A percentile compares a stretch with the other conserved stretches of the same genome.
phyloP scores from a whole-genome alignment of 2,113 vertebrate genomes.

The Antechinus stuartii region DNA sequence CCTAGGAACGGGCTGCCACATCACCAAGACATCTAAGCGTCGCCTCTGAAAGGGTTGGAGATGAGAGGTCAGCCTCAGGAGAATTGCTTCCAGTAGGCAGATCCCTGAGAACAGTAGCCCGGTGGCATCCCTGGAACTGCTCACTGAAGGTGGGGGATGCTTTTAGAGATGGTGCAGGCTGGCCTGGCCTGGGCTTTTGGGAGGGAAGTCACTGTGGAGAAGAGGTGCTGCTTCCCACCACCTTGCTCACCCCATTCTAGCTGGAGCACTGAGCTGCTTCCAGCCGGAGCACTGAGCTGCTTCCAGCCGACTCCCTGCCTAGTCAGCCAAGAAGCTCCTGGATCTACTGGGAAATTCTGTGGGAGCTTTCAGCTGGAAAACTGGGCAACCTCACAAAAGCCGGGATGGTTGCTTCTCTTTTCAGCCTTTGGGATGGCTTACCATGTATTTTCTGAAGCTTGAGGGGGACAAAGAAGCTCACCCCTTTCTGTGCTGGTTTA shows the following conservation, averaged over 20 bases:
- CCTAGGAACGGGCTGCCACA: background rate
- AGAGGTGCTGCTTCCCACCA: background rate
- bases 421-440: background rate
- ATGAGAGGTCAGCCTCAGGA: background rate
- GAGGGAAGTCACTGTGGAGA: background rate
- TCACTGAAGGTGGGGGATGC: background rate
- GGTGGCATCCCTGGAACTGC: no score
- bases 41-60: background rate
- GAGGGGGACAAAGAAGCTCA: conserved; percentile 1
- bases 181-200: background rate
- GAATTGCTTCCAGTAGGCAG: no score
- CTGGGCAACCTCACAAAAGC: background rate
- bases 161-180: background rate
- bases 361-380: background rate
- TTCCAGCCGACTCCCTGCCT: background rate
- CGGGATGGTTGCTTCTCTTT: background rate
- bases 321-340: background rate
- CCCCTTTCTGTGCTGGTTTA: background rate
- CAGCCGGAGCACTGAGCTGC: background rate
- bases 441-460: background rate
- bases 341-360: background rate
- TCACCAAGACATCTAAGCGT: background rate
- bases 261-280: background rate
- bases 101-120: background rate
- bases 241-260: background rate